Base-by-base conservation (phyloP, 2,888 invertebrate species). In the Himalopsyche kuldschensis region DNA sequence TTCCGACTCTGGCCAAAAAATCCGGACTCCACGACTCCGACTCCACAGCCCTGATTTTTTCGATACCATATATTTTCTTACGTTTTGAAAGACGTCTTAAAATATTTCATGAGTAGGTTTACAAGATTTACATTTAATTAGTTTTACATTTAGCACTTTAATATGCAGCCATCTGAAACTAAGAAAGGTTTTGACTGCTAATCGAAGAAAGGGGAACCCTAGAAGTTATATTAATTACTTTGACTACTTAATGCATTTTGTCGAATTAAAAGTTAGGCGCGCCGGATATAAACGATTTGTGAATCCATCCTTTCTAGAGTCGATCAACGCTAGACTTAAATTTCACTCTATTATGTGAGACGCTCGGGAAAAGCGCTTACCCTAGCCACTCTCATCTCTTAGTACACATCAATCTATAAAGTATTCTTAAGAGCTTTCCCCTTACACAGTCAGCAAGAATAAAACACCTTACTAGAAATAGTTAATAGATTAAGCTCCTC, bases 391-490 rank as follows among this genome's bases (percentile, higher is more conserved):
- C 78, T 82, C 78, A 63, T 82, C 82, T 78, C 69, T 78, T 78
- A 82, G 79, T 82, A 79, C 69, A 79, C 75, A 79, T 47, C 75
- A 32, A 79, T 75, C 83, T 69, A 75, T 78, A 83, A 81, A 75
- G 75, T 83, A 75, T 81, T 81, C 80, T 81, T 27, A 55, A 63
- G 78, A 78, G 81, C 69, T 81, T 81, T 47, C 47, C 27, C 32
- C 80, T 48, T 63, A 63, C 80, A 63, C 69, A 48, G 55, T 80
- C 80, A 80, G 80, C 80, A 55, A 35, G 80, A 63, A 69, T 41
- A 41, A 41, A 41, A 32, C 35, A 76, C 76, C 76, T 41, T 76
- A 41, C 76, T n/a, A 41, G 76, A 20, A 69, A 69, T 69, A 69
- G 69, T 69, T 69, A 69, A 69, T 69, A 69, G 69, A 69, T 69